These are phyloP conservation scores for Meriones unguiculatus DNA, from an alignment of 2,113 vertebrate genomes.

Conservation along the genomic window DNA sequence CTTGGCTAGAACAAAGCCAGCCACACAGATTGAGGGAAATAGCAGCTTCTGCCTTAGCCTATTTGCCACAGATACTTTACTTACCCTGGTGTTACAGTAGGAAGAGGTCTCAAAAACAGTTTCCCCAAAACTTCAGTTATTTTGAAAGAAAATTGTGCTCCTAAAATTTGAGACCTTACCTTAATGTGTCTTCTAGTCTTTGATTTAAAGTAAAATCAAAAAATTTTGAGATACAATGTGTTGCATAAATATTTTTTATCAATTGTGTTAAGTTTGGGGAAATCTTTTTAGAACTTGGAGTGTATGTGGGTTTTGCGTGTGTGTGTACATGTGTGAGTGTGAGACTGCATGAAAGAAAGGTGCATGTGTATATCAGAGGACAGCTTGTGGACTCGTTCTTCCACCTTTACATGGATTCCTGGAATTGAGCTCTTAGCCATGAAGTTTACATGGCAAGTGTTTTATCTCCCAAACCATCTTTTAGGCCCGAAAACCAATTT, in stretches of 20 bases:
- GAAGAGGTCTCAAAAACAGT: background rate
- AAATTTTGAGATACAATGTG: background rate
- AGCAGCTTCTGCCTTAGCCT: background rate
- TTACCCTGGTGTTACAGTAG: background rate
- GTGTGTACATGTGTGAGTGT: background rate
- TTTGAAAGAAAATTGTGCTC: conserved; percentile 19
- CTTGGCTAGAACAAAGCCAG: background rate
- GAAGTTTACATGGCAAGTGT: background rate
- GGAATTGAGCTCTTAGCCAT: background rate
- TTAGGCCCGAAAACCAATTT: background rate
- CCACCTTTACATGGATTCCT: background rate
- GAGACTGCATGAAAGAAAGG: background rate
- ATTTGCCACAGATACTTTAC: background rate
- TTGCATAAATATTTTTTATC: background rate
- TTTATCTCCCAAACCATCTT: background rate
- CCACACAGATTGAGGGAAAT: background rate
- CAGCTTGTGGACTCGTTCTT: background rate
- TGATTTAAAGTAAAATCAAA: conserved; percentile 11
- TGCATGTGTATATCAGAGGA: background rate
- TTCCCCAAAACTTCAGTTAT: background rate
- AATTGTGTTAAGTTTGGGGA: conserved; percentile 15
- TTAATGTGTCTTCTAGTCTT: background rate
- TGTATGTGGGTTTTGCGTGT: background rate
- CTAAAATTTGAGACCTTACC: background rate
- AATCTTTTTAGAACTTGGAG: background rate